Base-by-base conservation (phyloP, 2,888 invertebrate species). In the Zelleria hepariella region DNA sequence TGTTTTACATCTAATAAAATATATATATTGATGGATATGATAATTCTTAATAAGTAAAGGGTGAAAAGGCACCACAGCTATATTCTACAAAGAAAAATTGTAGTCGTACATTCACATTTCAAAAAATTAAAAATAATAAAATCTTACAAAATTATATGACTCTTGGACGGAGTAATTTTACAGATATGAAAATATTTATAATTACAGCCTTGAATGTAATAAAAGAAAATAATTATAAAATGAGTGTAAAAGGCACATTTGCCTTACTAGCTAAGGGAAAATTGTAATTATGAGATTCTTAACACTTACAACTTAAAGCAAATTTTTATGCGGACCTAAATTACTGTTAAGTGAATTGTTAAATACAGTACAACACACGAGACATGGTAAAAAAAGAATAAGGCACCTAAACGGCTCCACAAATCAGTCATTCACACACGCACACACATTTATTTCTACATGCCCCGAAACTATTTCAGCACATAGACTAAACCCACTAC, bases 401-500 rank as follows among this genome's bases (percentile, higher is more conserved):
- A 42, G 32, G 15, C 32, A 15, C 15, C 1, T 15, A 42, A 42
- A 42, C 6, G 32, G 2, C 15, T 15, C 5, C 2, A 42, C 10
- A 10, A 42, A 15, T 42, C 32, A 42, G 32, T 42, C 32, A 42
- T 10, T 3, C 32, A 15, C 32, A 42, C 7, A 15, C 15, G 15
- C 32, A 15, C 15, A 15, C 15, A 7, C 15, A 15, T 42, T 42
- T 15, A 42, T 15, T 42, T 3, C 15, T 15, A 42, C 32, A 42
- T 15, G 10, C 15, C 4, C 32, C n/a, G n/a, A n/a, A 8, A 53
- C 23, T 55, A 61, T 15, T 58, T 66, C 56, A 77, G 57, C 65
- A 78, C 57, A 47, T 61, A 58, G 59, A 72, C 60, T 63, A 77
- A 61, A 61, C 71, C 58, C 49, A 77, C 52, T 58, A 75, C 21